Evolutionary conservation across 2,797 vertebrate genomes (phyloP).

Genomic region (Neosalanx taihuensis): DNA sequence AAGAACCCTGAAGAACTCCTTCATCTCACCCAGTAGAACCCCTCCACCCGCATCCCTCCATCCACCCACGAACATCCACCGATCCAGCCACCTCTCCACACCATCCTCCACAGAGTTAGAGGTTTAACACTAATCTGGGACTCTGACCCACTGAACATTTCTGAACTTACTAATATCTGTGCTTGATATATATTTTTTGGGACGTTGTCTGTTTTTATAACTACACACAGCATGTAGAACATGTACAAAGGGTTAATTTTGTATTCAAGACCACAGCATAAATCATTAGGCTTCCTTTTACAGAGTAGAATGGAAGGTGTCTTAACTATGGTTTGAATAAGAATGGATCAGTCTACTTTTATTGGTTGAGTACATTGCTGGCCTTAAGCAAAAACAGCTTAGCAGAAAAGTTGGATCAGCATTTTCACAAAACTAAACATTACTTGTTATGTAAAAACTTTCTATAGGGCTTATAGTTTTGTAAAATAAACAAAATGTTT

Average conservation of each 20-base stretch:
- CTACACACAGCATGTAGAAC: constrained; percentile 39
- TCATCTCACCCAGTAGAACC: too few relatives aligned
- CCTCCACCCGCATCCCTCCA: not conserved
- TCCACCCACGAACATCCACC: not conserved
- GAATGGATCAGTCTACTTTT: constrained; percentile 9
- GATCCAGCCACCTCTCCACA: not conserved
- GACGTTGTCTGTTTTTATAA: constrained; percentile 51
- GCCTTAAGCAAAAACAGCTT: not conserved
- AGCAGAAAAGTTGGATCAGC: constrained; percentile 7
- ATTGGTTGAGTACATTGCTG: constrained; percentile 15
- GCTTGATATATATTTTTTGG: constrained; percentile 44
- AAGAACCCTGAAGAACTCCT: too few relatives aligned
- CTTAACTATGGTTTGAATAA: constrained; percentile 24
- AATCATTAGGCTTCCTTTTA: constrained; percentile 33
- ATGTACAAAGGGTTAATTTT: constrained; percentile 54
- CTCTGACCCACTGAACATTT: constrained; percentile 39
- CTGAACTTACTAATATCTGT: constrained; percentile 33
- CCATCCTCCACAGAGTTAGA: not conserved
- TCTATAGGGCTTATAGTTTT: constrained; percentile 18
- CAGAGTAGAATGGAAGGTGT: constrained; percentile 30
- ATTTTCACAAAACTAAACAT: constrained; percentile 15
- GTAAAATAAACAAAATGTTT: constrained; percentile 8
- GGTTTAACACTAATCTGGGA: not conserved
- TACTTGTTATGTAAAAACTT: constrained; percentile 9
- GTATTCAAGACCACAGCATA: constrained; percentile 40